Evolutionary conservation across 2,113 vertebrate genomes (phyloP).

Genomic region (Accipiter virgatus): DNA sequence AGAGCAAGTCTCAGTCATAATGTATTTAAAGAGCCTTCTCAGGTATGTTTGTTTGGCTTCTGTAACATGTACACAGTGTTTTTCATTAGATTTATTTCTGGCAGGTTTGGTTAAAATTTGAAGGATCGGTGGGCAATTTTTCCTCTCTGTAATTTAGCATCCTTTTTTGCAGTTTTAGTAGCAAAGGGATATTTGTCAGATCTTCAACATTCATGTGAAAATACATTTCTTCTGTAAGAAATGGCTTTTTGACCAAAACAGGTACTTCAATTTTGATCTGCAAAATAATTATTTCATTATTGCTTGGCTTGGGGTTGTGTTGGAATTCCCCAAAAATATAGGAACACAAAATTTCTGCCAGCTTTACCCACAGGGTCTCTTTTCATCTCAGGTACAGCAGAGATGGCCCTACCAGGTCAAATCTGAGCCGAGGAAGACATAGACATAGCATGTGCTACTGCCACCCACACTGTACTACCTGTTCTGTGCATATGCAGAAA

Average conservation of each 20-base stretch:
- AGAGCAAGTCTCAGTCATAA: neutral
- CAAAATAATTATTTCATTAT: neutral
- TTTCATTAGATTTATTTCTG: neutral
- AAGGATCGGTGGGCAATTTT: neutral
- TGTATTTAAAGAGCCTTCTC: neutral
- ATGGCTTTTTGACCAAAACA: neutral
- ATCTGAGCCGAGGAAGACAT: neutral
- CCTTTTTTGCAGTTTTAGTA: neutral
- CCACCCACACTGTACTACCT: neutral
- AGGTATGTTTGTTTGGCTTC: neutral
- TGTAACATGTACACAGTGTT: fast-evolving
- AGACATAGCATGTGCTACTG: neutral
- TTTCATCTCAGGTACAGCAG: neutral
- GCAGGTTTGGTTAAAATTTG: neutral
- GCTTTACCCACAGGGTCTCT: neutral
- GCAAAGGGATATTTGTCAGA: neutral
- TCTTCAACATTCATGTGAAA: neutral
- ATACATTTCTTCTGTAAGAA: neutral
- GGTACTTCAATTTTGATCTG: neutral
- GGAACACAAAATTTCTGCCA: neutral
- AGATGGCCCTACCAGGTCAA: neutral
- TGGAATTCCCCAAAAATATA: neutral
- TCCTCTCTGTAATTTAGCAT: neutral
- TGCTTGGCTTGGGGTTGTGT: neutral
- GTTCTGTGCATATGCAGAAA: neutral